phyloP scores from a whole-genome alignment of 2,113 vertebrate genomes.

The Calidris pugnax region DNA sequence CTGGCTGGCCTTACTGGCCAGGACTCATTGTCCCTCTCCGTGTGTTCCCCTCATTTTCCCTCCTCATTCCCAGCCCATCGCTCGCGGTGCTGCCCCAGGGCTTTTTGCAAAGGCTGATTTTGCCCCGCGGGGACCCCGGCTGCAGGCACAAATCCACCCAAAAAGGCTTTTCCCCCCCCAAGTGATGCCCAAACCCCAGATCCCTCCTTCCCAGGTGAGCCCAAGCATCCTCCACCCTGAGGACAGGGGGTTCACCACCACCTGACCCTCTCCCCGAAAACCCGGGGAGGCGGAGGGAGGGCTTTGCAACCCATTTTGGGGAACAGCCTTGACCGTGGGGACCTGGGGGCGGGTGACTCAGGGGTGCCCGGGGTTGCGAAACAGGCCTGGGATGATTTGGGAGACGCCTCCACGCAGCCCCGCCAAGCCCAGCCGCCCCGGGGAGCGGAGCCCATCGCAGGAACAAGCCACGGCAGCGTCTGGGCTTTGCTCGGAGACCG shows the following conservation, averaged over 20 bases:
- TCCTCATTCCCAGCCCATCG: background rate
- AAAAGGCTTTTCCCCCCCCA: rapidly evolving
- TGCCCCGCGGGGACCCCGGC: rapidly evolving
- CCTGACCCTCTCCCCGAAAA: background rate
- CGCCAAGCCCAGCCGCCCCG: constrained; percentile 24
- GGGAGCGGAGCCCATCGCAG: background rate
- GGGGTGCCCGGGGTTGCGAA: background rate
- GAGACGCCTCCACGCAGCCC: constrained; percentile 47
- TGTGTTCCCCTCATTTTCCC: background rate
- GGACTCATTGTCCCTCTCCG: rapidly evolving
- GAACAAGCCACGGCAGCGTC: constrained; percentile 55
- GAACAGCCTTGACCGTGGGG: background rate
- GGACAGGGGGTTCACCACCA: rapidly evolving
- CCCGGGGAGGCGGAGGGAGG: rapidly evolving
- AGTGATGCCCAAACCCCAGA: background rate
- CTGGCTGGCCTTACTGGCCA: rapidly evolving
- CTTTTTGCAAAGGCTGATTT: background rate
- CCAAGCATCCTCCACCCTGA: rapidly evolving
- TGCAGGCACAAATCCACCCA: rapidly evolving
- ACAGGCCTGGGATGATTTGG: constrained; percentile 36
- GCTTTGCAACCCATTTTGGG: background rate
- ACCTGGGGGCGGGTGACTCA: background rate
- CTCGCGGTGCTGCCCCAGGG: rapidly evolving
- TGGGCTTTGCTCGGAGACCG: constrained; percentile 19
- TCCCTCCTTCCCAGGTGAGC: background rate